A percentile compares a stretch with the other conserved stretches of the same genome.
These are phyloP conservation scores for Hoplodrina ambigua DNA, from an alignment of 2,888 invertebrate species.

Conservation along the genomic window DNA sequence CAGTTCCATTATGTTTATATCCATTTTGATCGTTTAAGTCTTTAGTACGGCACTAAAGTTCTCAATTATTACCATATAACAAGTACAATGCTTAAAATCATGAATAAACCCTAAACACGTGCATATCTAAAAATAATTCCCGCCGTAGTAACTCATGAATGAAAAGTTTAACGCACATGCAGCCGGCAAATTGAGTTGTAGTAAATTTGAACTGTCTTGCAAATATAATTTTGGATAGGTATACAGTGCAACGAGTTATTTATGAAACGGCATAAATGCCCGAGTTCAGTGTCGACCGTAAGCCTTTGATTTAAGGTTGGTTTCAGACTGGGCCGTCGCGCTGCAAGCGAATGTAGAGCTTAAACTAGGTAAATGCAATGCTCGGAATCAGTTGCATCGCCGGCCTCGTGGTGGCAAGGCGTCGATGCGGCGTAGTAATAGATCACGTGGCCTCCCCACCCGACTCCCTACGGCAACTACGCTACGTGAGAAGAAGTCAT, in stretches of 20 bases:
- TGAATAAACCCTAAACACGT: slow-evolving; percentile 11
- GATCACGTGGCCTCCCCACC: slow-evolving; percentile 72
- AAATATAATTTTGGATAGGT: slow-evolving; percentile 12
- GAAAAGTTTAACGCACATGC: slow-evolving; percentile 44
- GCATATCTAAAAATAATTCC: slow-evolving; percentile 10
- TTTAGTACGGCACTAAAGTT: neutral
- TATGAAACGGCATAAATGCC: slow-evolving; percentile 38
- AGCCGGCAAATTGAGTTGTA: slow-evolving; percentile 27
- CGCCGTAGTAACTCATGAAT: slow-evolving; percentile 43
- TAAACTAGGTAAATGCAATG: slow-evolving; percentile 68
- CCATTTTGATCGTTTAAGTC: neutral
- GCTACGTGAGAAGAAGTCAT: slow-evolving; percentile 69
- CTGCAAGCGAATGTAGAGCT: slow-evolving; percentile 50
- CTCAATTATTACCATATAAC: neutral
- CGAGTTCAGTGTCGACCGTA: slow-evolving; percentile 29
- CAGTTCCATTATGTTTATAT: neutral
- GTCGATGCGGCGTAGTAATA: slow-evolving; percentile 65
- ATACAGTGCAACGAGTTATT: slow-evolving; percentile 37
- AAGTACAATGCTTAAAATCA: slow-evolving; percentile 9
- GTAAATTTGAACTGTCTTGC: slow-evolving; percentile 44
- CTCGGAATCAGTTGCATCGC: slow-evolving; percentile 75
- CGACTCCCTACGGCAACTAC: slow-evolving; percentile 56
- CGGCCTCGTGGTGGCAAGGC: slow-evolving; percentile 60
- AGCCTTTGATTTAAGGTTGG: slow-evolving; percentile 37
- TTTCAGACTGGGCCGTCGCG: slow-evolving; percentile 44